Base-by-base conservation (phyloP, 2,888 invertebrate species). In the Siphlonurus alternatus region DNA sequence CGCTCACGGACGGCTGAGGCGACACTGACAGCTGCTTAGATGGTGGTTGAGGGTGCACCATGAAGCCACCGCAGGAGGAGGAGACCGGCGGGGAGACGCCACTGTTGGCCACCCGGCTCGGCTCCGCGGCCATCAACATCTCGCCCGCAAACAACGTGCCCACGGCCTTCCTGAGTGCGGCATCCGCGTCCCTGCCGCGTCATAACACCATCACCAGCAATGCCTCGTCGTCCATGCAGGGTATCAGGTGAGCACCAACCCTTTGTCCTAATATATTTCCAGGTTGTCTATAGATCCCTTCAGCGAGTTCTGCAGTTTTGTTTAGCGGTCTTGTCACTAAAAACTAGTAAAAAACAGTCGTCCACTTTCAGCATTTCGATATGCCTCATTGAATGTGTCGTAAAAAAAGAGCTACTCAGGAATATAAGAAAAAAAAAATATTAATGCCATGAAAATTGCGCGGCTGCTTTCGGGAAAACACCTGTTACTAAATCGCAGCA, bases 121-220 rank as follows among this genome's bases (percentile, higher is more conserved):
- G 56, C n/a, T 56, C 56, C n/a, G 20, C 56, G 15, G 38, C 38
- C 5, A 22, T 22, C n/a, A 56, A 5, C 5, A 56, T 56, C 5
- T 7, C 5, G n/a, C 56, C 56, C 5, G 56, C 56, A 22, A 15
- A 10, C 38, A 38, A 38, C 15, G 56, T 22, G 56, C 19, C 56
- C 5, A 22, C 56, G 5, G 56, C 56, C 5, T 7, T n/a, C n/a
- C 22, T 22, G 7, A 20, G 7, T 22, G 19, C 22, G n/a, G n/a
- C 56, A n/a, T 7, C 5, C 56, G n/a, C 56, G 7, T 5, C 56
- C n/a, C n/a, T 56, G 7, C 56, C 56, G 5, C n/a, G 56, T n/a
- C 56, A 56, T 22, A 56, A 56, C n/a, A 56, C 56, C 5, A 20
- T 56, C 56, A 56, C 56, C 56, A 56, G 56, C n/a, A 56, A 56